Evolutionary conservation across 1,140 invertebrate genomes (phyloP).

Genomic region (Drosophila guanche): DNA sequence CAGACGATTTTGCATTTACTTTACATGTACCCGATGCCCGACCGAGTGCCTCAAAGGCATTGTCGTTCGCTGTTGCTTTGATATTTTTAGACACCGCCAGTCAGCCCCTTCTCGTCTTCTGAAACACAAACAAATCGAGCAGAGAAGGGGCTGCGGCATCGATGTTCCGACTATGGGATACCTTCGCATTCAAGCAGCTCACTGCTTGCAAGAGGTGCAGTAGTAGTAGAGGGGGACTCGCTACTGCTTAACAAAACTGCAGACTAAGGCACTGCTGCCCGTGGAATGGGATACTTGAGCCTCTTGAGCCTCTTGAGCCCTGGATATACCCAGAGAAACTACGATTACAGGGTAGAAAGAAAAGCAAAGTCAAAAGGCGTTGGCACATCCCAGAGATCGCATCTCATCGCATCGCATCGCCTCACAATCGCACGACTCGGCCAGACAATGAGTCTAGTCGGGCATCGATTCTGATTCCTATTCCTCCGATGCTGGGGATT

Average conservation of each 20-base stretch:
- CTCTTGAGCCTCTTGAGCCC: too few relatives aligned
- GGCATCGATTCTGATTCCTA: slow-evolving; percentile 37
- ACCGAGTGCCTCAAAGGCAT: slow-evolving; percentile 21
- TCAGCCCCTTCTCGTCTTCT: slow-evolving; percentile 21
- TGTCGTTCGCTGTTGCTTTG: slow-evolving; percentile 37
- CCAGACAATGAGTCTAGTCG: slow-evolving; percentile 75
- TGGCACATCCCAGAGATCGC: slow-evolving; percentile 58
- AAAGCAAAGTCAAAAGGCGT: slow-evolving; percentile 56
- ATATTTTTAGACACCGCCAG: slow-evolving; percentile 67
- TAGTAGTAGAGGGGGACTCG: too few relatives aligned
- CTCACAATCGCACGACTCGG: slow-evolving; percentile 36
- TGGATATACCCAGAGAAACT: too few relatives aligned
- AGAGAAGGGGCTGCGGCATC: too few relatives aligned
- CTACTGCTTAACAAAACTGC: too few relatives aligned
- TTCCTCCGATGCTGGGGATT: slow-evolving; percentile 32
- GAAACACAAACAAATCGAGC: slow-evolving; percentile 10
- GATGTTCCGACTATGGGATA: too few relatives aligned
- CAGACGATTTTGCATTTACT: slow-evolving; percentile 74
- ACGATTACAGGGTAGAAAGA: slow-evolving; percentile 18
- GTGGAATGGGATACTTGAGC: too few relatives aligned
- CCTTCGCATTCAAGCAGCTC: too few relatives aligned
- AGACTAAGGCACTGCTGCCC: too few relatives aligned
- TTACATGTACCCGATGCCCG: slow-evolving; percentile 40
- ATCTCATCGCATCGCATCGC: slow-evolving; percentile 26
- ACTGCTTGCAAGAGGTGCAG: too few relatives aligned